Evolutionary conservation across 2,797 vertebrate genomes (phyloP).

Genomic region (Pipistrellus nathusii): DNA sequence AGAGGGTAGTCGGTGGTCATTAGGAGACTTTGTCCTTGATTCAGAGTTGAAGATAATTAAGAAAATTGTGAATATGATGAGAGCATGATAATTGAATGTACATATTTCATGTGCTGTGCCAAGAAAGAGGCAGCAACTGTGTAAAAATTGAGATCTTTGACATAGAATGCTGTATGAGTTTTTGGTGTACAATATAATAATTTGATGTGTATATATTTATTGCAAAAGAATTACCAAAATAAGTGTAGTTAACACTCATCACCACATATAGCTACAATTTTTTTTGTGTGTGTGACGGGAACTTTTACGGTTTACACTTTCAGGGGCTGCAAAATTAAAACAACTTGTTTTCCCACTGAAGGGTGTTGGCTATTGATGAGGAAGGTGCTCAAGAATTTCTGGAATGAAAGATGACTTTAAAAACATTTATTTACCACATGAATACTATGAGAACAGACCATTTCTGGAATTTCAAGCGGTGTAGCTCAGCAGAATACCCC

Average conservation of each 20-base stretch:
- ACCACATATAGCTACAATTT: not conserved
- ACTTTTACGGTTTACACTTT: not conserved
- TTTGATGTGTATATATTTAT: not conserved
- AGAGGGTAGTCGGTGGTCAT: not conserved
- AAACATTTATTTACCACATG: conserved; percentile 12
- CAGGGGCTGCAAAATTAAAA: not conserved
- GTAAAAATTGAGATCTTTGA: not conserved
- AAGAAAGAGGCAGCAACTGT: not conserved
- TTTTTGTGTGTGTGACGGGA: not conserved
- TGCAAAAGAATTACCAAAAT: not conserved
- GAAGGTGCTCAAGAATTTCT: not conserved
- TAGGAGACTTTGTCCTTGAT: not conserved
- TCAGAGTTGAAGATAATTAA: not conserved
- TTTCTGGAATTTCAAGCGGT: not conserved
- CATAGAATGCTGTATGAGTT: not conserved
- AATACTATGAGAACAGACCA: not conserved
- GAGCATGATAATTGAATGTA: not conserved
- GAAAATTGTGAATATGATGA: not conserved
- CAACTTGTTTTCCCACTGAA: not conserved
- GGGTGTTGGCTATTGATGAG: not conserved
- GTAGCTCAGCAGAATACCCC: not conserved
- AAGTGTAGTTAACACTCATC: conserved; percentile 10
- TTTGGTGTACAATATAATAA: not conserved
- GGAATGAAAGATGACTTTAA: conserved; percentile 24
- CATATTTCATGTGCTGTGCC: not conserved